Conservation (phyloP, 2,797 vertebrate genomes). For the Danionella dracula region DNA sequence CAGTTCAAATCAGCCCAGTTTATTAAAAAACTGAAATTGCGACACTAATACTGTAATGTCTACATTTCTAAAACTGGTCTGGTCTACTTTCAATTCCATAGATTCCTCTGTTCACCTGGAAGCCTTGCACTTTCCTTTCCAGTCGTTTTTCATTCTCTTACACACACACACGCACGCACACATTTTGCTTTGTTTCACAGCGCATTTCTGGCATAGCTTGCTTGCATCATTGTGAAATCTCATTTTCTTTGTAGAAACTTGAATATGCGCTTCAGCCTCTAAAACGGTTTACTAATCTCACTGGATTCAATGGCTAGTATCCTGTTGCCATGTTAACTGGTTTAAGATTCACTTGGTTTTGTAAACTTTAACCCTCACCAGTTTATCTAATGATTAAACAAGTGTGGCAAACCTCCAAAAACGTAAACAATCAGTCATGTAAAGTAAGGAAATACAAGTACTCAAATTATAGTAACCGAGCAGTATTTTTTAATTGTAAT, state of each 20-base stretch:
- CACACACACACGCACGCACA: background rate
- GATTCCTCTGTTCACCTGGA: constrained; percentile 50
- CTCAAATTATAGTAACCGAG: too few species aligned
- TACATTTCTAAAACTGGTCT: constrained; percentile 52
- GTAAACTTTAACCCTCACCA: constrained; percentile 1
- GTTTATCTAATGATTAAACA: background rate
- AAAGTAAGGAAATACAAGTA: too few species aligned
- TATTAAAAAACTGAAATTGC: constrained; percentile 49
- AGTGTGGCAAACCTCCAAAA: background rate
- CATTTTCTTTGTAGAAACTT: background rate
- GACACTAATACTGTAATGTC: constrained; percentile 41
- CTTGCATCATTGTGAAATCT: constrained; percentile 13
- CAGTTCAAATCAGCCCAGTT: constrained; percentile 35
- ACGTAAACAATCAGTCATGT: too few species aligned
- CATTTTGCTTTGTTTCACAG: background rate
- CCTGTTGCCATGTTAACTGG: background rate
- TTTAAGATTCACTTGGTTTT: background rate
- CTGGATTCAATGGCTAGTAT: background rate
- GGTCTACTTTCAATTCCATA: constrained; percentile 39
- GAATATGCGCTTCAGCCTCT: too few species aligned
- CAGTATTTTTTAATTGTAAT: too few species aligned
- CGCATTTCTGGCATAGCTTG: background rate
- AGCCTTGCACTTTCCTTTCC: constrained; percentile 4
- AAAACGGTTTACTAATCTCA: background rate
- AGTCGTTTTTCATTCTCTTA: background rate